Percentiles rank a stretch among this genome's conserved stretches.
Evolutionary conservation across 2,888 invertebrate genomes (phyloP).

Genomic region (Bursaphelenchus okinawaensis): DNA sequence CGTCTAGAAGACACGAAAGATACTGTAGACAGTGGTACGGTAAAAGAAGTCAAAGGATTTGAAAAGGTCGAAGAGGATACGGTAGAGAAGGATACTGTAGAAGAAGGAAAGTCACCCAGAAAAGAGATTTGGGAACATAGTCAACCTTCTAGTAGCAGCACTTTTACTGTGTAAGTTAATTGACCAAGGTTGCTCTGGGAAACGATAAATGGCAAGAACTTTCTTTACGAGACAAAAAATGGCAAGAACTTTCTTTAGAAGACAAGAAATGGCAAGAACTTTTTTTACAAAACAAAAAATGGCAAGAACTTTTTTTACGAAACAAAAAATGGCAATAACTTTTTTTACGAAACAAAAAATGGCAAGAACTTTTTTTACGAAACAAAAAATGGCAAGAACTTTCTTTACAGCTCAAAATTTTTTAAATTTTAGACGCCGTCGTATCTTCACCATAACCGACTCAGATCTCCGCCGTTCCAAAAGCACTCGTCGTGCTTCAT

Average conservation of each 20-base stretch:
- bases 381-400: background rate
- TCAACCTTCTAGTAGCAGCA: background rate
- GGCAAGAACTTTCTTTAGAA: no score
- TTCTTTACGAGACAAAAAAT: background rate
- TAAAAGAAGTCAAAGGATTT: background rate
- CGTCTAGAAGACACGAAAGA: background rate
- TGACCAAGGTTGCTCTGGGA: background rate
- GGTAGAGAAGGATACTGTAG: background rate
- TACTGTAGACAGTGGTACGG: background rate
- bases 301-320: no score
- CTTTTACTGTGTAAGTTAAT: background rate
- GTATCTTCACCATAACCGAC: slow-evolving; percentile 1
- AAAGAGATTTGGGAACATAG: background rate
- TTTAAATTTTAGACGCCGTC: slow-evolving; percentile 5
- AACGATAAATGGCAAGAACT: background rate
- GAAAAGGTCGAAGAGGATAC: background rate
- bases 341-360: no score
- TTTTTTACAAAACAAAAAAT: background rate
- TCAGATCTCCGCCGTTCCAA: background rate
- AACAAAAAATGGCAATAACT: no score
- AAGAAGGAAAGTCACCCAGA: background rate
- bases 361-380: no score
- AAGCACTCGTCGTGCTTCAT: background rate
- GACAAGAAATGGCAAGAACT: background rate
- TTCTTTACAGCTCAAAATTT: background rate